Conservation (phyloP, 1,140 invertebrate species). For the Mylabris phalerata region DNA sequence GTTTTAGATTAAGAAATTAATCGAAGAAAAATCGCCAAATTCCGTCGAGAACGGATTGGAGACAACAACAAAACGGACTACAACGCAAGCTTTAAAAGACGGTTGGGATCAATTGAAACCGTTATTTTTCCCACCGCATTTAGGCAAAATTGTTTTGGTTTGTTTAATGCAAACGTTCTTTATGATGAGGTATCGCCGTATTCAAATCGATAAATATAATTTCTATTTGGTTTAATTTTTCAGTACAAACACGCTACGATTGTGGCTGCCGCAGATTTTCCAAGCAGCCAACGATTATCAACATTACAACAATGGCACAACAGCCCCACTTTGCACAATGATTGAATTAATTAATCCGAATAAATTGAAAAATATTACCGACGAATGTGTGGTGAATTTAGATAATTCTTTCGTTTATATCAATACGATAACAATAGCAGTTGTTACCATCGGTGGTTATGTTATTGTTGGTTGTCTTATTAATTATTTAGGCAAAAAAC, state of each 20-base stretch:
- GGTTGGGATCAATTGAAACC: conserved; percentile 25
- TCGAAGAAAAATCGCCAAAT: conserved; percentile 25
- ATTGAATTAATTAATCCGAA: conserved; percentile 20
- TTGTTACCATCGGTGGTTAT: conserved; percentile 41
- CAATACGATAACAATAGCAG: conserved; percentile 42
- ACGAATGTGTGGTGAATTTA: conserved; percentile 18
- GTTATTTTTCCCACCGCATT: conserved; percentile 24
- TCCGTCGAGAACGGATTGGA: not conserved
- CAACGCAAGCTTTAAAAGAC: conserved; percentile 20
- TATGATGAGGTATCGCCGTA: conserved; percentile 22
- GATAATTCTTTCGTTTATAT: conserved; percentile 22
- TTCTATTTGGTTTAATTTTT: conserved; percentile 19
- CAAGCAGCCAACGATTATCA: conserved; percentile 44
- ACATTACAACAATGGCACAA: conserved; percentile 12
- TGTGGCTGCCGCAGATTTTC: conserved; percentile 59
- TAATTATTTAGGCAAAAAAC: conserved; percentile 39
- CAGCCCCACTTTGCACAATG: conserved; percentile 27
- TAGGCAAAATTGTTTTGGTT: conserved; percentile 22
- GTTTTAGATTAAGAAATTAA: conserved; percentile 24
- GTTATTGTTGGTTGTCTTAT: conserved; percentile 41
- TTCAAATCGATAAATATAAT: not conserved
- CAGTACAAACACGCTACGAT: conserved; percentile 46
- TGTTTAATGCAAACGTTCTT: conserved; percentile 25
- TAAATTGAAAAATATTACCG: not conserved
- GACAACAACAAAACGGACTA: conserved; percentile 9